Evolutionary conservation across 2,888 invertebrate genomes (phyloP), one percentile per base, ranked within the genome.

Genomic region (Pharmacophagus antenor): DNA sequence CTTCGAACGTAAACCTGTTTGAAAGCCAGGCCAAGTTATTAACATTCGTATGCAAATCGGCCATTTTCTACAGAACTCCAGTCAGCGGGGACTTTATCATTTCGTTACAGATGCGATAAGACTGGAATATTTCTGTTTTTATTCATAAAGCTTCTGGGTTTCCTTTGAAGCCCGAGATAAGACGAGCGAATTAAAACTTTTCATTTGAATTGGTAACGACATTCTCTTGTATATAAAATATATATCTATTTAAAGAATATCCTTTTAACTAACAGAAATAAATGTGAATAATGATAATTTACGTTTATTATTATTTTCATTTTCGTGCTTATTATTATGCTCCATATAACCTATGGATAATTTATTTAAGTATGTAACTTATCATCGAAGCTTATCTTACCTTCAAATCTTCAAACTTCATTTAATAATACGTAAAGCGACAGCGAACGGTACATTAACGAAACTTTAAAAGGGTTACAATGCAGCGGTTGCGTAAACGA

Each of bases 41-140:
- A 85, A 80, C 82, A 85, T 87, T 87, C 76, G 83, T 84, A 88
- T 88, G 87, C 81, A 85, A 88, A 86, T 87, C 78, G 80, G 81
- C 77, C 74, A 71, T 77, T 79, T 77, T 78, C 77, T 68, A 70
- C 72, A 76, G 80, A 73, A 74, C 77, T 77, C 80, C 67, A 77
- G 76, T 77, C 83, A 77, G 77, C 77, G 73, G 69, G 74, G 77
- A 74, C 79, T 82, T 80, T 84, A 83, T 84, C 78, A 75, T 81
- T 75, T 80, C 77, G 77, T 80, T 80, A 81, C 79, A 76, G 73
- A 73, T 70, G 71, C 77, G 73, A 83, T 82, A 79, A 79, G 76
- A 77, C 71, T 77, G 72, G 74, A 73, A 70, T 72, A 74, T 79
- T 76, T 80, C 77, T 74, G 76, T 74, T 67, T 71, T 62, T 68